Evolutionary conservation across 2,797 vertebrate genomes (phyloP).

Genomic region (Acipenser oxyrinchus): DNA sequence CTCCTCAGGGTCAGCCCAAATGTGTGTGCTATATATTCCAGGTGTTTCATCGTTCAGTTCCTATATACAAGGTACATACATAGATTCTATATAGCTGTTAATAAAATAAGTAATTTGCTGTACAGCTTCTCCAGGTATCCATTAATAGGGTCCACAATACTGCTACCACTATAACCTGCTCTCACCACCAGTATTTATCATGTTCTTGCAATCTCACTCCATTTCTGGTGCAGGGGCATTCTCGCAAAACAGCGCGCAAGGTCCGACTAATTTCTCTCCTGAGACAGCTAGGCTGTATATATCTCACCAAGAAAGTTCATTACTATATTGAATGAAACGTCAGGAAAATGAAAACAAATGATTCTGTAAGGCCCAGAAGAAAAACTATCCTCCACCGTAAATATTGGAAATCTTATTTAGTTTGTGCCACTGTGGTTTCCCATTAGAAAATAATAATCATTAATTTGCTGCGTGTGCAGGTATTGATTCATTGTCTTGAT

Average conservation of each 20-base stretch:
- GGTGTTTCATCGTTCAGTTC: background rate
- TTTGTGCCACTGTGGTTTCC: conserved; percentile 37
- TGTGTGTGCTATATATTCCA: conserved; percentile 14
- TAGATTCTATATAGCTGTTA: background rate
- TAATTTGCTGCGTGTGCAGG: conserved; percentile 23
- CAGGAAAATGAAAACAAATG: conserved; percentile 10
- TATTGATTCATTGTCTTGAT: conserved; percentile 42
- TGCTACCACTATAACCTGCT: background rate
- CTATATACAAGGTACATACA: background rate
- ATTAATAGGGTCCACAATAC: conserved; percentile 3
- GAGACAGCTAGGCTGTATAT: conserved; percentile 1
- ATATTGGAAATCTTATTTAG: conserved; percentile 37
- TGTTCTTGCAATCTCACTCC: background rate
- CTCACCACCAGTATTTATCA: conserved; percentile 3
- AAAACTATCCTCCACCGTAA: conserved; percentile 16
- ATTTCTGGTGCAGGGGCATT: background rate
- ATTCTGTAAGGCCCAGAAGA: background rate
- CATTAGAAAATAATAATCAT: conserved; percentile 51
- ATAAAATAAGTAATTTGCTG: background rate
- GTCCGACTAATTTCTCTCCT: background rate
- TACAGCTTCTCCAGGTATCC: background rate
- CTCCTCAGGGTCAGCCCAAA: conserved; percentile 22
- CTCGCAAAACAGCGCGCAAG: background rate
- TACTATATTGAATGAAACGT: conserved; percentile 10
- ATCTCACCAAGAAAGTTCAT: background rate